Evolutionary conservation across 1,140 invertebrate genomes (phyloP), one percentile per base, ranked within the genome.

Genomic region (Sycophila sp.): DNA sequence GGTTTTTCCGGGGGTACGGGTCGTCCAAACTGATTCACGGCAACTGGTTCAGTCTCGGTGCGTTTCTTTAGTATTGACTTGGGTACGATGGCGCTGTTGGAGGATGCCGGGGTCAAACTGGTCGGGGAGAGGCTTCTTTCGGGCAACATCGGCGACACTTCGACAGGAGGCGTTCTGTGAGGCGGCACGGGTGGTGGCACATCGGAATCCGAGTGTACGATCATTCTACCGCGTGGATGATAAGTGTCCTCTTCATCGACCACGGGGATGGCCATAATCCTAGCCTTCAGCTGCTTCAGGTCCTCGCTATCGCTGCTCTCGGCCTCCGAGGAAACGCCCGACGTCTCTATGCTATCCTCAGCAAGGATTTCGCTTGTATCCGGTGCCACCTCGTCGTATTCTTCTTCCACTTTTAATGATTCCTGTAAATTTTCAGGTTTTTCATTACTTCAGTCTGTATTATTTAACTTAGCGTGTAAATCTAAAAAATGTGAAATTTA

Each of bases 61-160:
- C 80, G 78, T 78, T 89, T 84, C 75, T 94, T 94, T 4, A 94
- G 75, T 73, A 94, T 94, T 6, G 92, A 92, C 77, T 93, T 93
- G 6, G 92, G 92, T 34, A 92, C 78, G 74, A 92, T 89, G 76
- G 90, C 89, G 0, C 88, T 89, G 78, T 89, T 89, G 1, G 88
- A 87, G 26, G 89, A 83, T 19, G 88, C 86, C 49, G 89, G 80
- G 10, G 87, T 87, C 1, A 66, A 13, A n/a, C 62, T 19, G 45
- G 24, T 58, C 13, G 60, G 47, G 17, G 66, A 65, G 22, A 63
- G 22, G 36, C 63, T 66, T 4, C 28, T 45, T 11, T 75, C 64
- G 7, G 59, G 51, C 24, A 69, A 30, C 8, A 51, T 45, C 11
- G 67, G 55, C 17, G 73, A 75, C 13, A 64, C 32, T 17, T 77